Evolutionary conservation across 2,888 invertebrate species (phyloP).

Genomic region (Pecten maximus): DNA sequence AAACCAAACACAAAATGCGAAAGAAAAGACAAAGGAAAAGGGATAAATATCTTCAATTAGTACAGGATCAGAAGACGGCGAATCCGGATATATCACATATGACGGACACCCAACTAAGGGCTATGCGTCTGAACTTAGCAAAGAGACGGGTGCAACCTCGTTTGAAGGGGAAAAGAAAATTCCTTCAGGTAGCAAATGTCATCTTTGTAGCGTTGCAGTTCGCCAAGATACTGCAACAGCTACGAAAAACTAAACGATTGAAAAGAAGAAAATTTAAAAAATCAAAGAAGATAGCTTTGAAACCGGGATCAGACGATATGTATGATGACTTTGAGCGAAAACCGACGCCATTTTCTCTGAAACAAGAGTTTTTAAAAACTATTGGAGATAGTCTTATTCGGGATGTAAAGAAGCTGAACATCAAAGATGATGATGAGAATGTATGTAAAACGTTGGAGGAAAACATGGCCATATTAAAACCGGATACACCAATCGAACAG

Average conservation of each 20-base stretch:
- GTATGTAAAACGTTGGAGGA: not conserved
- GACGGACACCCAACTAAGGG: slow-evolving; percentile 60
- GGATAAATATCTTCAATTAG: slow-evolving; percentile 53
- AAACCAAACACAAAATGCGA: slow-evolving; percentile 62
- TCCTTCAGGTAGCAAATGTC: slow-evolving; percentile 60
- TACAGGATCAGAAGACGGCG: not conserved
- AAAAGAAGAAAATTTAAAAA: slow-evolving; percentile 49
- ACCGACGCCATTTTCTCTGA: slow-evolving; percentile 49
- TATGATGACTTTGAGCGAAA: slow-evolving; percentile 39
- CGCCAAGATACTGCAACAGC: slow-evolving; percentile 52
- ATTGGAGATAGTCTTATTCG: slow-evolving; percentile 55
- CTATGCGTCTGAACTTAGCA: slow-evolving; percentile 59
- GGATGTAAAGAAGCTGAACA: slow-evolving; percentile 53
- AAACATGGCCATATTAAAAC: not conserved
- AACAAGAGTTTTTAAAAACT: slow-evolving; percentile 58
- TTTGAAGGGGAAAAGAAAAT: slow-evolving; percentile 60
- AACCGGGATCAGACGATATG: slow-evolving; percentile 42
- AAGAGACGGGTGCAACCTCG: slow-evolving; percentile 53
- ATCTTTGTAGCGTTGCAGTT: slow-evolving; percentile 59
- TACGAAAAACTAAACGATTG: slow-evolving; percentile 55
- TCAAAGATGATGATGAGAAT: slow-evolving; percentile 41
- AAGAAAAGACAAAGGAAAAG: slow-evolving; percentile 60
- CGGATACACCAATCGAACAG: not conserved
- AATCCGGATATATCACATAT: slow-evolving; percentile 36
- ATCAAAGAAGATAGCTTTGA: slow-evolving; percentile 49